phyloP scores from a whole-genome alignment of 2,797 vertebrate species.

The Notoglanidium macrostoma region DNA sequence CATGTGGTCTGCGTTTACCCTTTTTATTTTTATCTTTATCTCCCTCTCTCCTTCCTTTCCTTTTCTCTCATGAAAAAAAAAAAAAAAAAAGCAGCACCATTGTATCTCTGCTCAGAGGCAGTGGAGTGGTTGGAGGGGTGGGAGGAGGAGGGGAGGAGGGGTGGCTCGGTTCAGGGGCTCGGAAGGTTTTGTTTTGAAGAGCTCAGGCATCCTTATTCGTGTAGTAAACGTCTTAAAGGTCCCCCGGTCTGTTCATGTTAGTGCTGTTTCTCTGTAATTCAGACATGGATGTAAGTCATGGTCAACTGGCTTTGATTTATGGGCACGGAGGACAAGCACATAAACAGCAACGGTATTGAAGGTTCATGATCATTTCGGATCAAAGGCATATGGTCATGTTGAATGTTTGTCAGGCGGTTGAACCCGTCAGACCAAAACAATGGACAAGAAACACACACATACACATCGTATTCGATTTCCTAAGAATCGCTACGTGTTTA shows the following conservation, averaged over 20 bases:
- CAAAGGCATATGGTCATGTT: constrained; percentile 63
- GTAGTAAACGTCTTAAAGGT: constrained; percentile 46
- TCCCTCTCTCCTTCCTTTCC: constrained; percentile 59
- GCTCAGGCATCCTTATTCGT: constrained; percentile 42
- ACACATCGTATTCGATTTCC: not conserved
- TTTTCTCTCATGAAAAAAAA: constrained; percentile 52
- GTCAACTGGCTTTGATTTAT: constrained; percentile 66
- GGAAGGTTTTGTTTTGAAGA: constrained; percentile 41
- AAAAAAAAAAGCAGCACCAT: constrained; percentile 63
- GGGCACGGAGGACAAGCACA: constrained; percentile 58
- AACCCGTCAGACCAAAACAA: not conserved
- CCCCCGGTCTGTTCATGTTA: constrained; percentile 36
- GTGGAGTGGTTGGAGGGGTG: constrained; percentile 48
- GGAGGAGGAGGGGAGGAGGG: not conserved
- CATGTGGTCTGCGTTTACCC: constrained; percentile 77
- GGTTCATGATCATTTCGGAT: constrained; percentile 70
- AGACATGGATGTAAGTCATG: constrained; percentile 64
- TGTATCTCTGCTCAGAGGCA: constrained; percentile 55
- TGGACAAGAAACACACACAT: not conserved
- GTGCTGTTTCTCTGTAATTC: constrained; percentile 42
- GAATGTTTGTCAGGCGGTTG: constrained; percentile 41
- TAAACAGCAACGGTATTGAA: constrained; percentile 59
- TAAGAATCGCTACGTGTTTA: not conserved
- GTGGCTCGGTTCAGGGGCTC: constrained; percentile 26
- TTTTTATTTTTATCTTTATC: constrained; percentile 67